Evolutionary conservation across 2,797 vertebrate species (phyloP).

Genomic region (Denticeps clupeoides): DNA sequence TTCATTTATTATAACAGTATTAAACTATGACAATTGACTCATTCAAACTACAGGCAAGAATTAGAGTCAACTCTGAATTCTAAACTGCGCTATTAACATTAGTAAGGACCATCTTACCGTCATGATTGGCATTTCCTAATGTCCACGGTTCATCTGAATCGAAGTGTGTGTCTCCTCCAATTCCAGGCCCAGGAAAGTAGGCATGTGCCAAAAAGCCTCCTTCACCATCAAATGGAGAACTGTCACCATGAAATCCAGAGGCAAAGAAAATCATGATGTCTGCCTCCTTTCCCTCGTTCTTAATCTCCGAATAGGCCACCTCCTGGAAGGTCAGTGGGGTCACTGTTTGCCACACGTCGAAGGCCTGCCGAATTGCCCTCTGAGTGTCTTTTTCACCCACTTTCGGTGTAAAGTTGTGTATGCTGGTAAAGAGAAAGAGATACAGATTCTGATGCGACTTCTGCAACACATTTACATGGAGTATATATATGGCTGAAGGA

Average conservation of each 20-base stretch:
- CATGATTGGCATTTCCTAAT: constrained; percentile 86
- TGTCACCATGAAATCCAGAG: constrained; percentile 96
- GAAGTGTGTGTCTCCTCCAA: constrained; percentile 95
- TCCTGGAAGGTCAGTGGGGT: constrained; percentile 90
- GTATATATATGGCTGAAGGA: too few species aligned
- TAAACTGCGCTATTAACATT: background rate
- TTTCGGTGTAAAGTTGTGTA: constrained; percentile 96
- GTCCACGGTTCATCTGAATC: constrained; percentile 97
- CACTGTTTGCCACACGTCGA: constrained; percentile 93
- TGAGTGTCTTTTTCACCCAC: constrained; percentile 90
- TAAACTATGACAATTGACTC: too few species aligned
- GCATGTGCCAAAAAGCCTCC: constrained; percentile 95
- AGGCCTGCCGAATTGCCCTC: constrained; percentile 89
- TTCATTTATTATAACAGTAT: too few species aligned
- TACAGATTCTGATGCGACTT: too few species aligned
- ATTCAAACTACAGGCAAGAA: too few species aligned
- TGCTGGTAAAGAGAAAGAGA: constrained; percentile 54
- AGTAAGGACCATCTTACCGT: constrained; percentile 59
- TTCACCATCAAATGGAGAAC: constrained; percentile 92
- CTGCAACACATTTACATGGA: too few species aligned
- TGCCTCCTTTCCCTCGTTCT: constrained; percentile 88
- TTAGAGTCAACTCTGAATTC: too few species aligned
- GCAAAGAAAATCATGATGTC: constrained; percentile 99
- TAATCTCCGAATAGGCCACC: constrained; percentile 89
- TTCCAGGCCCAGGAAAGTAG: constrained; percentile 93